Conservation (phyloP, 2,113 vertebrate species). For the Poicephalus gulielmi region DNA sequence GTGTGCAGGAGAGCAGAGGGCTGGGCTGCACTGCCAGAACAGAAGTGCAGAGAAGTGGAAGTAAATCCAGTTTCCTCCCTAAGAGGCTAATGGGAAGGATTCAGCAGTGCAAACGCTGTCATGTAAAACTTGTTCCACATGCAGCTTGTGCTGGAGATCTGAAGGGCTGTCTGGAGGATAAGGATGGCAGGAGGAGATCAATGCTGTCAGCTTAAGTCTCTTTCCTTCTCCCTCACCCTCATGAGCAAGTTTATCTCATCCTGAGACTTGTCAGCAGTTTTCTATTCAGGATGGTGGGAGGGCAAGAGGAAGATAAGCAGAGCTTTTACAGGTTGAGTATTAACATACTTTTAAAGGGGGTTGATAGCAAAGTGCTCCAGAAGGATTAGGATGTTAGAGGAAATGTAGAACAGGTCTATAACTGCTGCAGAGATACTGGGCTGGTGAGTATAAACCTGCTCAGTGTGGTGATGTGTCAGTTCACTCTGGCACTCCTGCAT, state of each 20-base stretch:
- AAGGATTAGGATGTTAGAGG: background rate
- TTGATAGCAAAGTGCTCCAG: background rate
- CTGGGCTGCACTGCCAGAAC: background rate
- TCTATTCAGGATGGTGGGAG: background rate
- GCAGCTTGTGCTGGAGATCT: background rate
- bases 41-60: background rate
- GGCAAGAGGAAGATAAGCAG: slow-evolving; percentile 30
- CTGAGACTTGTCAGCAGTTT: slow-evolving; percentile 55
- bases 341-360: background rate
- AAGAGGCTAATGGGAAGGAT: slow-evolving; percentile 27
- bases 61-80: slow-evolving; percentile 18
- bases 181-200: slow-evolving; percentile 7
- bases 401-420: background rate
- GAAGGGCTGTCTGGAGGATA: background rate
- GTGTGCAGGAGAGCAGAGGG: background rate
- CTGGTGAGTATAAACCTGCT: background rate
- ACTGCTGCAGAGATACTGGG: background rate
- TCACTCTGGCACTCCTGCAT: background rate
- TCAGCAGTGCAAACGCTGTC: background rate
- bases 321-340: slow-evolving; percentile 35
- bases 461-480: background rate
- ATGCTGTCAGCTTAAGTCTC: slow-evolving; percentile 43
- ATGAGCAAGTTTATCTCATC: slow-evolving; percentile 46
- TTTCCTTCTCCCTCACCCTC: background rate
- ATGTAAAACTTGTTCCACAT: background rate